Conservation (phyloP, 2,113 vertebrate species). For the Chroicocephalus ridibundus region DNA sequence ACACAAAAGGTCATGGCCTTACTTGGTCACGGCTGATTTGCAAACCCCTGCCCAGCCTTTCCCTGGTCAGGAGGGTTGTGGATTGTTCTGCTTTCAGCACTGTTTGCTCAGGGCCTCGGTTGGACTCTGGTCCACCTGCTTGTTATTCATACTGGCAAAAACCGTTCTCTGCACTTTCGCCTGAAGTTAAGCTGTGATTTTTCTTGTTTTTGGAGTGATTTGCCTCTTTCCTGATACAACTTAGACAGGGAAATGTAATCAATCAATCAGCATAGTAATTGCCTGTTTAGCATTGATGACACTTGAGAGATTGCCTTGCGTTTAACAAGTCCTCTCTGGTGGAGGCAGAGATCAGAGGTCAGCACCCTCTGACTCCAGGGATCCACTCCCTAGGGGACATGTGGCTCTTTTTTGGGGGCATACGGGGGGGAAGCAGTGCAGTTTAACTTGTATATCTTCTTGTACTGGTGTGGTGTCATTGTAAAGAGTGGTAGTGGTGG, state of each 20-base stretch:
- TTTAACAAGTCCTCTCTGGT: background rate
- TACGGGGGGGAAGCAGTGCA: accelerated
- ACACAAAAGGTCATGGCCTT: background rate
- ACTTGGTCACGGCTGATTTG: background rate
- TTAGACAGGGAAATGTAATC: conserved; percentile 49
- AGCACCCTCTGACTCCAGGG: background rate
- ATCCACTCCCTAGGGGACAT: background rate
- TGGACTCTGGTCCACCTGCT: background rate
- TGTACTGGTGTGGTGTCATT: background rate
- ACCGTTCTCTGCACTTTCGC: background rate
- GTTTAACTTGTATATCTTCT: background rate
- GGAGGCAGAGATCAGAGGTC: background rate
- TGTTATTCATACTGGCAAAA: background rate
- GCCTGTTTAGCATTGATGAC: conserved; percentile 17
- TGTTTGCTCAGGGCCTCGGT: background rate
- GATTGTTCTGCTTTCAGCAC: background rate
- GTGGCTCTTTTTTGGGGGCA: background rate
- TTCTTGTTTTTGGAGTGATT: background rate
- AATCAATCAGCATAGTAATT: conserved; percentile 62
- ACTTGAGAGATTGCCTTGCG: conserved; percentile 17
- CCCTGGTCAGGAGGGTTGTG: background rate
- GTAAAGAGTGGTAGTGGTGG: background rate
- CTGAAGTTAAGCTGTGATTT: background rate
- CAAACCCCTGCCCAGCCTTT: background rate
- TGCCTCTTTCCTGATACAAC: conserved; percentile 2